Evolutionary conservation across 2,888 invertebrate genomes (phyloP), one percentile per base, ranked within the genome.

Genomic region (Uloborus plumipes): DNA sequence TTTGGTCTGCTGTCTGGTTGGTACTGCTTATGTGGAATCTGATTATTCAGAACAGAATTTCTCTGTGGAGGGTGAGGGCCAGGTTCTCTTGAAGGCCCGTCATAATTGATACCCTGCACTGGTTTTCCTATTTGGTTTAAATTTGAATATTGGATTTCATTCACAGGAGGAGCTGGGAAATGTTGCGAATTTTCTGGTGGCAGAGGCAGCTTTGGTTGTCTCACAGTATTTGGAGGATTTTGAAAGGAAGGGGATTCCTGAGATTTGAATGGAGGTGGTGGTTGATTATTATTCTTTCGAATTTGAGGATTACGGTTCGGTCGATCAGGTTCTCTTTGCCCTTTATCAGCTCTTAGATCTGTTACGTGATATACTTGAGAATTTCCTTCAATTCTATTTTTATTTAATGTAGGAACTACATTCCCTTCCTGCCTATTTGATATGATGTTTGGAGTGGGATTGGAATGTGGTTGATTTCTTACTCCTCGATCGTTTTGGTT

Each of bases 401-500:
- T 6, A 55, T 55, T 55, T 7, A 20, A 18, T 18, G 55, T 55
- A 6, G 55, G 55, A n/a, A 3, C 9, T n/a, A 55, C 18, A 15
- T 55, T 20, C 4, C 59, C 58, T 9, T 49, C 61, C 16, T 71
- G 50, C 49, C 61, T 71, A 26, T 61, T 71, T 4, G 61, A 59
- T 51, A 66, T 66, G 9, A 51, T 22, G 16, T 66, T 66, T 15
- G 7, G 9, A 22, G 51, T 11, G 4, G 50, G 26, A 16, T 66
- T 66, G 2, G 50, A 20, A 26, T 66, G 50, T 14, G 51, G 18
- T 3, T 50, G 51, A 51, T 51, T 51, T 22, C 51, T 14, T 15
- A 66, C 51, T 39, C 39, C 39, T 11, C 39, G 39, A 2, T 39
- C 66, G n/a, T 26, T 51, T 66, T 26, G 16, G 11, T 50, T n/a